A percentile compares a stretch with the other conserved stretches of the same genome.
Conservation (phyloP, 1,140 invertebrate species). For the Popillia japonica region DNA sequence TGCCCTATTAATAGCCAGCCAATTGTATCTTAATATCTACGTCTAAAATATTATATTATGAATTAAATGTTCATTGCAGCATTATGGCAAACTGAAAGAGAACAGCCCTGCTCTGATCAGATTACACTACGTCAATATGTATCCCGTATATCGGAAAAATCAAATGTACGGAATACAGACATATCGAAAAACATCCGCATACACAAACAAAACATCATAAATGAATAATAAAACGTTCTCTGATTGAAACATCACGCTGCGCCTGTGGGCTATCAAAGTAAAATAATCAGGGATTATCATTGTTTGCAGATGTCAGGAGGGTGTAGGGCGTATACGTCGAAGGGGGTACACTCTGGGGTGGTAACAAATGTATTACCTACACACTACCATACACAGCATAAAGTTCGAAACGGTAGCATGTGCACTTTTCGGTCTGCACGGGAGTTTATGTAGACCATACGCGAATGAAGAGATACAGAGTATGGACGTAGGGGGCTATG, state of each 20-base stretch:
- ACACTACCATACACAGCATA: constrained; percentile 35
- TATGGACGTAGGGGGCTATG: constrained; percentile 25
- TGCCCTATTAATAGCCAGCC: too few relatives aligned
- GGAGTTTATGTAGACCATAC: constrained; percentile 1
- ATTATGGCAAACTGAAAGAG: too few relatives aligned
- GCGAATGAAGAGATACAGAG: constrained; percentile 25
- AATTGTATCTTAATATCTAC: too few relatives aligned
- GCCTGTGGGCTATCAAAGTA: constrained; percentile 55
- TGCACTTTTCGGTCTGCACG: neutral
- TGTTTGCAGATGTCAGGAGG: constrained; percentile 55
- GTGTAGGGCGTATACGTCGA: constrained; percentile 36
- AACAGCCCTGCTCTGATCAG: too few relatives aligned
- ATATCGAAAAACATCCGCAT: constrained; percentile 22
- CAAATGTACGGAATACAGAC: neutral
- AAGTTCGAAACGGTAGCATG: constrained; percentile 10
- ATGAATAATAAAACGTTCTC: constrained; percentile 52
- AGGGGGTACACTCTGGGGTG: constrained; percentile 25
- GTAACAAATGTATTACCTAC: constrained; percentile 38
- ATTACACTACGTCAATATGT: neutral
- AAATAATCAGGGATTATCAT: constrained; percentile 59
- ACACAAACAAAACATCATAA: constrained; percentile 42
- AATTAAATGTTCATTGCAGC: too few relatives aligned
- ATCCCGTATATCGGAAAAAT: constrained; percentile 4
- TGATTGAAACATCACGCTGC: constrained; percentile 53
- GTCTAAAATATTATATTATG: too few relatives aligned